Evolutionary conservation across 1,140 invertebrate species (phyloP), one percentile per base, ranked within the genome.

Genomic region (Aphaenogaster ashmeadi): DNA sequence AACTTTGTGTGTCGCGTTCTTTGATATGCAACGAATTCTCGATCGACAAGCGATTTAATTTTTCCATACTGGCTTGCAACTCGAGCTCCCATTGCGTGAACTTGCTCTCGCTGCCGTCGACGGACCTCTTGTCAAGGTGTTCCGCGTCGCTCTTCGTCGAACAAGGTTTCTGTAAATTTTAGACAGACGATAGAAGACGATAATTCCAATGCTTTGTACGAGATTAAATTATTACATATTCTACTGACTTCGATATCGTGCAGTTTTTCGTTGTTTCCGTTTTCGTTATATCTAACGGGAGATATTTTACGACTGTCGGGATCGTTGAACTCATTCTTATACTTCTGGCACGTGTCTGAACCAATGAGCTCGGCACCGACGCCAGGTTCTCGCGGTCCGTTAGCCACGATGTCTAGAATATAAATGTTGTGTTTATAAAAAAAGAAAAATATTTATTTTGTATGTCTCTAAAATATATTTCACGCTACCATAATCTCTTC

Each of bases 381-480:
- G 2, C 98, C 98, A 0, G 98, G 98, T 94, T 99, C 98, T 89
- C 98, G 95, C 0, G 97, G 98, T 11, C 98, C 97, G 87, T 95
- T 95, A 27, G 94, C 93, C 77, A 95, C 88, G 47, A 95, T 95
- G 91, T 94, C 94, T 94, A 38, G 52, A 91, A 90, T 38, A 41
- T 41, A 38, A 69, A 54, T 50, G 3, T 56, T 13, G 50, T 7
- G 7, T 21, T 69, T 41, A 81, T 56, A 33, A 3, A 47, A 74
- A 56, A 44, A n/a, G 8, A 27, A 41, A 71, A 41, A 11, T 27
- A 44, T 3, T 11, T n/a, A n/a, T 15, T 56, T 36, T 8, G 3
- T 36, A 9, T 21, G 6, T 44, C 33, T 54, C 41, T 36, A 33
- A 47, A 36, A 38, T 15, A n/a, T 47, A 36, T 58, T 33, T 60